Conservation (phyloP, 2,888 invertebrate genomes). For the Tetheella fluctuosa region DNA sequence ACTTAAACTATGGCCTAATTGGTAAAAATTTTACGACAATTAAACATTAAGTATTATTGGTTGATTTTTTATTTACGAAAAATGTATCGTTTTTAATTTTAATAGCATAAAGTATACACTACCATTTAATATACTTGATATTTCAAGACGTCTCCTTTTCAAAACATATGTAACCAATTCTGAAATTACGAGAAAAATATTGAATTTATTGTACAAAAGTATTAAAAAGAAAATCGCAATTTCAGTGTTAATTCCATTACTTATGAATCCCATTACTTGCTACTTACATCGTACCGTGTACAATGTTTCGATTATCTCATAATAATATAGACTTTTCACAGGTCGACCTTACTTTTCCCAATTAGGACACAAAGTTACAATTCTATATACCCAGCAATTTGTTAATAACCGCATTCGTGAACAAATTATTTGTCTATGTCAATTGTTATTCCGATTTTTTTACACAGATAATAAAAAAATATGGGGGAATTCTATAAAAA, state of each 20-base stretch:
- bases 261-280: not conserved
- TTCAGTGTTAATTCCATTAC: not conserved
- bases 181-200: too few species aligned
- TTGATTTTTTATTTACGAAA: not conserved
- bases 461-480: not conserved
- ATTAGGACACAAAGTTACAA: conserved; percentile 1
- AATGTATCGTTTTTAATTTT: not conserved
- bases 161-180: too few species aligned
- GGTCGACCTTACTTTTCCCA: not conserved
- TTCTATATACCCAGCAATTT: not conserved
- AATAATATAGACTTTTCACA: not conserved
- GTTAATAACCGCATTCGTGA: not conserved
- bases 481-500: not conserved
- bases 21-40: not conserved
- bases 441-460: not conserved
- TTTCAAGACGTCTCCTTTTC: too few species aligned
- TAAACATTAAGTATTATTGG: not conserved
- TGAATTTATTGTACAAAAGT: too few species aligned
- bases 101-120: not conserved
- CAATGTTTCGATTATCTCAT: not conserved
- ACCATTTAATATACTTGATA: too few species aligned
- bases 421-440: not conserved
- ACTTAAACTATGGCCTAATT: conserved; percentile 25
- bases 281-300: not conserved
- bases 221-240: too few species aligned